Conservation (phyloP, 1,140 invertebrate species). For the Dendrolimus kikuchii region DNA sequence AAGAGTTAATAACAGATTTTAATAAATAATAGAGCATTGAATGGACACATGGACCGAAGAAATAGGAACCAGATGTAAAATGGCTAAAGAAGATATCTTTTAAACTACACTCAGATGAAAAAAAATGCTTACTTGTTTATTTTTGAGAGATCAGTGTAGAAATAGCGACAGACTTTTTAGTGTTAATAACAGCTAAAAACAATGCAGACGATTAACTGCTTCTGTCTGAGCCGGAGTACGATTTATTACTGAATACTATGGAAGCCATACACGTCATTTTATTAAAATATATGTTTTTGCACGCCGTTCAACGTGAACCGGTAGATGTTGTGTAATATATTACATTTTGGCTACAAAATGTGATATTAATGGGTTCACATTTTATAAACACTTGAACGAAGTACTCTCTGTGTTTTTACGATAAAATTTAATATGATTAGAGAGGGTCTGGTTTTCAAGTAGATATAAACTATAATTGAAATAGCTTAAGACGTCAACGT, state of each 20-base stretch:
- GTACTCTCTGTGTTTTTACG: too few species aligned
- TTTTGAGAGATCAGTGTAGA: background rate
- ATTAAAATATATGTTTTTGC: conserved; percentile 10
- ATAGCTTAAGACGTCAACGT: too few species aligned
- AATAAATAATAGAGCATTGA: too few species aligned
- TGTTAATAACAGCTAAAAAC: conserved; percentile 23
- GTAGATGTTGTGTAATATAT: background rate
- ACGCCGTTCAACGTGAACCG: conserved; percentile 6
- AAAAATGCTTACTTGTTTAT: background rate
- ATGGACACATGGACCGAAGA: too few species aligned
- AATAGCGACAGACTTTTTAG: conserved; percentile 18
- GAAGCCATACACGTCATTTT: conserved; percentile 11
- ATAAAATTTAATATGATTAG: too few species aligned
- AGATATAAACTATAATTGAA: too few species aligned
- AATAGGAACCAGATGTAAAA: too few species aligned
- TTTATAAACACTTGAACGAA: too few species aligned
- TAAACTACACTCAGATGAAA: background rate
- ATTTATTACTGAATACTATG: conserved; percentile 11
- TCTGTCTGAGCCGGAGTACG: conserved; percentile 11
- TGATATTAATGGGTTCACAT: too few species aligned
- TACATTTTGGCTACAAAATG: conserved; percentile 3
- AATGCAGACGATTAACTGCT: conserved; percentile 18
- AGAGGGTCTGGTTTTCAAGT: too few species aligned
- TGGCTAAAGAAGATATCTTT: background rate
- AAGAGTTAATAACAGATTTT: too few species aligned